A percentile compares a stretch with the other conserved stretches of the same genome.
phyloP scores from a whole-genome alignment of 2,888 invertebrate genomes.

The Calliopum simillimum region DNA sequence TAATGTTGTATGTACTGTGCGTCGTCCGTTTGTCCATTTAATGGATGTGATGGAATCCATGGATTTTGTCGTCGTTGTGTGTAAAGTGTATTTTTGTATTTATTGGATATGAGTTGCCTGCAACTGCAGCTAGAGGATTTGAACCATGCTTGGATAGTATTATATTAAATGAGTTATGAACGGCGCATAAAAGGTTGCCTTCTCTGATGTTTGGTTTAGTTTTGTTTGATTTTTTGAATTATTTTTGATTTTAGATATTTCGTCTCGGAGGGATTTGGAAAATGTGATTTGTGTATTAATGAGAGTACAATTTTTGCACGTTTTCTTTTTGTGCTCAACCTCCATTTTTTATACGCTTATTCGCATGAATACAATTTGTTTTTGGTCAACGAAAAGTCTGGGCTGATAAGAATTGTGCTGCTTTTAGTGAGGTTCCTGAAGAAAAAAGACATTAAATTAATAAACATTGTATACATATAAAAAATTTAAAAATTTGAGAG shows the following conservation, averaged over 20 bases:
- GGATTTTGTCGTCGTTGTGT: conserved; percentile 28
- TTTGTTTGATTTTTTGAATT: conserved; percentile 1
- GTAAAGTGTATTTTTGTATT: conserved; percentile 35
- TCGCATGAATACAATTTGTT: conserved; percentile 85
- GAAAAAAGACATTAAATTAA: conserved; percentile 31
- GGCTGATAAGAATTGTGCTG: conserved; percentile 89
- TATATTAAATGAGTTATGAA: no score
- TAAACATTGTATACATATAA: background rate
- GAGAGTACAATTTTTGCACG: conserved; percentile 13
- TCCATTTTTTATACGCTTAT: conserved; percentile 47
- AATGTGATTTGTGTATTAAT: conserved; percentile 11
- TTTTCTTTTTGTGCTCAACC: conserved; percentile 10
- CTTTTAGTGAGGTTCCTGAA: conserved; percentile 85
- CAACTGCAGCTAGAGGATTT: conserved; percentile 32
- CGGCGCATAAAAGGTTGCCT: background rate
- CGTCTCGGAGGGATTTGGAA: conserved; percentile 51
- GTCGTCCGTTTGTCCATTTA: conserved; percentile 25
- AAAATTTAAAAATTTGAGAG: no score
- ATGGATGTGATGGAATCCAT: conserved; percentile 41
- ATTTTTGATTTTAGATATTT: conserved; percentile 19
- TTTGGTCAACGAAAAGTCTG: conserved; percentile 89
- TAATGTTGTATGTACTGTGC: background rate
- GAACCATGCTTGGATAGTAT: no score
- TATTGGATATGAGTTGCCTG: conserved; percentile 31
- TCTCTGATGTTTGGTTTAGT: conserved; percentile 4